Conservation (phyloP, 2,113 vertebrate species). For the Chionodraco myersi region DNA sequence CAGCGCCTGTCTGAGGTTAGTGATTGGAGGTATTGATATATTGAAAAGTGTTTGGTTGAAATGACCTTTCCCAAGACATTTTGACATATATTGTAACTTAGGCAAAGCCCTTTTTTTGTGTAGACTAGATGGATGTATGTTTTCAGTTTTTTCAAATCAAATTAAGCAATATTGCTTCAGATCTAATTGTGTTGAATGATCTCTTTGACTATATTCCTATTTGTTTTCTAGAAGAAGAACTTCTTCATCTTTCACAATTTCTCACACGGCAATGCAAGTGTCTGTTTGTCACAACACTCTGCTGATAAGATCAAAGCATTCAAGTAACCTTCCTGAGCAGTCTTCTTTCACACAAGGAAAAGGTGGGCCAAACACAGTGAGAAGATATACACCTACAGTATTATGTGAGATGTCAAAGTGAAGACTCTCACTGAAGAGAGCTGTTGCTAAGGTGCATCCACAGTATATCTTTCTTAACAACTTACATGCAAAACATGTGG, state of each 20-base stretch:
- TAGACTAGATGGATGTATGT: background rate
- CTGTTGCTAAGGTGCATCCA: background rate
- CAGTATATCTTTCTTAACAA: background rate
- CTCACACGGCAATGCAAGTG: background rate
- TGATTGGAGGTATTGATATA: background rate
- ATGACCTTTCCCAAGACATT: too few species aligned
- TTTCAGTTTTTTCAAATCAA: background rate
- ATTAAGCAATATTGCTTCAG: background rate
- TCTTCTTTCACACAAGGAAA: background rate
- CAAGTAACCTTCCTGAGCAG: background rate
- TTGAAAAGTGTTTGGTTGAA: too few species aligned
- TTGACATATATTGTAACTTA: too few species aligned
- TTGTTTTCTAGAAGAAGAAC: background rate
- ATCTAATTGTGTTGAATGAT: background rate
- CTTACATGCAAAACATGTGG: background rate
- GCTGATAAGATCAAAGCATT: conserved; percentile 25
- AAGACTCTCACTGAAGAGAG: background rate
- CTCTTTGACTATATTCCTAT: background rate
- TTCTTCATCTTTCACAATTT: background rate
- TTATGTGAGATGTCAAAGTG: background rate
- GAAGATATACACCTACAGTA: background rate
- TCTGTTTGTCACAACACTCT: background rate
- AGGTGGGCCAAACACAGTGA: conserved; percentile 1
- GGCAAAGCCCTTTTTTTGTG: background rate
- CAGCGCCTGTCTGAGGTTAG: background rate